Base-by-base conservation (phyloP, 2,888 invertebrate genomes). In the Zeuzera pyrina region DNA sequence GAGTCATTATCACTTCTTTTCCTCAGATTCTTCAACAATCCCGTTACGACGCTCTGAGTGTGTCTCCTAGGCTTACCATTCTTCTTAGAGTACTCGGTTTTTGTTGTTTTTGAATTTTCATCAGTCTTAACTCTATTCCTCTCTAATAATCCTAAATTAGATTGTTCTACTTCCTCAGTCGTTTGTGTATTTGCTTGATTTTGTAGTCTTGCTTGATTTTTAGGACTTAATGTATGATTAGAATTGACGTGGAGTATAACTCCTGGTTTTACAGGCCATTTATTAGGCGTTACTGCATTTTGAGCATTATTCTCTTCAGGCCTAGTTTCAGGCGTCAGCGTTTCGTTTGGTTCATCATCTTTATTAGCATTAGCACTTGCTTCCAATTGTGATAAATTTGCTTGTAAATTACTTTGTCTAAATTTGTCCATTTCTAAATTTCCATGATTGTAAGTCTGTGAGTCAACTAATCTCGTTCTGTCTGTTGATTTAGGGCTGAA, bases 221-320 rank as follows among this genome's bases (percentile, higher is more conserved):
- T 84, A 15, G 88, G 87, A 47, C 88, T 86, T 10, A 88, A 57
- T 48, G 91, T 91, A 66, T 92, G 91, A 65, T 91, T 89, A 34
- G 92, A 92, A 76, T 94, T 94, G 13, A 94, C 91, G 64, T 95
- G 95, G 29, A 95, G 91, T 55, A 95, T 85, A 32, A 95, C 94
- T 31, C 95, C 95, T 2, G 95, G 94, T 57, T 93, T 91, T 38
- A 94, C 73, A 5, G 95, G 95, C 95, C 95, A 95, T 61, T 92
- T 90, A 46, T 85, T 89, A 2, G 87, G 86, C 12, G 89, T 86
- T 13, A 66, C 63, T 19, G 68, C 63, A 38, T 64, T 61, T 55
- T 76, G 69, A 15, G 43, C 46, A 47, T 68, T 70, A 45, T 65
- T 51, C 21, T 72, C 64, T 50, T 61, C 67, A 21, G 53, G 13